Evolutionary conservation across 2,797 vertebrate genomes (phyloP), one percentile per base, ranked within the genome.

Genomic region (Scolopax rusticola): DNA sequence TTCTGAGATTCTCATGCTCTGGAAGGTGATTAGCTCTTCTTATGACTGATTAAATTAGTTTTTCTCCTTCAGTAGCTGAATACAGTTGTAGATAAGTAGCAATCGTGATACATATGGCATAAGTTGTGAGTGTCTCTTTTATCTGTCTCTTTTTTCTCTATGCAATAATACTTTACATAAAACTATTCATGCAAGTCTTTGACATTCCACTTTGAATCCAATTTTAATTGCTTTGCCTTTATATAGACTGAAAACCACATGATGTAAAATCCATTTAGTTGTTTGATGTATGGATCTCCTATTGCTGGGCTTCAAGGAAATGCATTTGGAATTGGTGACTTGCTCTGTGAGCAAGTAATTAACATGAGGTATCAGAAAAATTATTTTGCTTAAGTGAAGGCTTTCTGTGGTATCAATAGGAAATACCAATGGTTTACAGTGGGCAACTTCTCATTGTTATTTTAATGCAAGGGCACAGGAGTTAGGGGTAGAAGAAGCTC

Each of bases 21-120:
- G 70, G 56, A 87, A 95, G 63, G 51, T 74, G 23, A 68, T 82
- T 79, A 90, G 59, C 36, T 78, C 63, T 48, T 79, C 45, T 82
- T 79, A 38, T 56, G 67, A 63, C 41, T 59, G 84, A 90, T 88
- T 63, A 61, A 74, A 91, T 90, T 63, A 73, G 7, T 91, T 93
- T 93, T 86, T 8, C 28, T 90, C 45, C 84, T 93, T 73, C 82
- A 80, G 74, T 51, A 94, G 30, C 56, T 56, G 84, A 89, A 77
- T 64, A 16, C 20, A 56, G 38, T n/a, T 86, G 40, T n/a, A 71
- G 54, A 45, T 68, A 74, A 65, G 36, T 28, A 78, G 43, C 36
- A 76, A 6, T 27, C 67, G 17, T 75, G 60, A 74, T 56, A 71
- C 4, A 19, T 11, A 23, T 0, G 5, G 6, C 27, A 3, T 20